These are phyloP conservation scores for Diarsia rubi DNA, from an alignment of 2,888 invertebrate species.

Conservation along the genomic window DNA sequence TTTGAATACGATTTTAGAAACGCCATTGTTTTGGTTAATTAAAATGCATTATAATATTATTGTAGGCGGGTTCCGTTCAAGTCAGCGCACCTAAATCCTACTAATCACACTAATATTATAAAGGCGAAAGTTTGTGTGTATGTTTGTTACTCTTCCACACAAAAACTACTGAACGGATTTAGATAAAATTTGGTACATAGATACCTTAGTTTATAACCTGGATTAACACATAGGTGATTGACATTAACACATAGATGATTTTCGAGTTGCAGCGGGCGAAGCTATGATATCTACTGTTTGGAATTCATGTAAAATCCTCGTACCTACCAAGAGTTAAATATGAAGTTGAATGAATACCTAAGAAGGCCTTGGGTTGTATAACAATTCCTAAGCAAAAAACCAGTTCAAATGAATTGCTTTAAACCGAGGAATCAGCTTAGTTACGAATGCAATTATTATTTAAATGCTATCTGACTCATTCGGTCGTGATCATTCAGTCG, in stretches of 20 bases:
- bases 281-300: slow-evolving; percentile 2
- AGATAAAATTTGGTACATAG: no score
- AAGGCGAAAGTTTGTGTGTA: no score
- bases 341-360: slow-evolving; percentile 12
- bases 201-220: no score
- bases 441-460: slow-evolving; percentile 41
- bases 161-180: no score
- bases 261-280: no score
- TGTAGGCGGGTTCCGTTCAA: slow-evolving; percentile 27
- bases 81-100: slow-evolving; percentile 10
- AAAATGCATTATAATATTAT: slow-evolving; percentile 42
- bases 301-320: slow-evolving; percentile 13
- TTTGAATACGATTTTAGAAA: slow-evolving; percentile 38
- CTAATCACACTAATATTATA: no score
- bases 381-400: slow-evolving; percentile 9
- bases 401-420: slow-evolving; percentile 8
- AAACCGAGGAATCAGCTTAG: slow-evolving; percentile 18
- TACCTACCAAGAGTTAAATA: slow-evolving; percentile 10
- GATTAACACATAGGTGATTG: no score
- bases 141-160: no score
- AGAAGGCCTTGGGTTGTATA: not conserved
- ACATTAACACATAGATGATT: no score
- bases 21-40: slow-evolving; percentile 40
- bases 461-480: slow-evolving; percentile 45
- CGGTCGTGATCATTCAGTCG: slow-evolving; percentile 50